Evolutionary conservation across 2,888 invertebrate species (phyloP).

Genomic region (Campoplex capitator): DNA sequence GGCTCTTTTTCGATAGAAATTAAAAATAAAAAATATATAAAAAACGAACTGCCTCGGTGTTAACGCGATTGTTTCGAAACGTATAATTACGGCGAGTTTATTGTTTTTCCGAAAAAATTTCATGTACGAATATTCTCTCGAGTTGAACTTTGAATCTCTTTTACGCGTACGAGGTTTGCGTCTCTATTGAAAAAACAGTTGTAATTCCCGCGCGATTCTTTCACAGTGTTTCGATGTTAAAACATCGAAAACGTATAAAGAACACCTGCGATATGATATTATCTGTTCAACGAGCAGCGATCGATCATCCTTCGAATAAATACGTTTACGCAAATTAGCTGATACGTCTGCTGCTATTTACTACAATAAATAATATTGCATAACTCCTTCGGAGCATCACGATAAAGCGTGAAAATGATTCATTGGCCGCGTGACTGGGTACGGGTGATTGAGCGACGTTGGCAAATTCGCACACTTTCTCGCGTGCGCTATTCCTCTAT

Average conservation of each 20-base stretch:
- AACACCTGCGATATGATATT: not conserved
- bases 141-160: not conserved
- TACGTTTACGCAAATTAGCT: not conserved
- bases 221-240: not conserved
- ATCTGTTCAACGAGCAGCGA: not conserved
- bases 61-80: not conserved
- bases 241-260: not conserved
- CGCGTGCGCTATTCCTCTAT: not conserved
- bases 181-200: not conserved
- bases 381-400: not conserved
- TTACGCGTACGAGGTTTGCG: not conserved
- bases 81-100: slow-evolving; percentile 37
- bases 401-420: not conserved
- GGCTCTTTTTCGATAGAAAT: not conserved
- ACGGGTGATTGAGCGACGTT: not conserved
- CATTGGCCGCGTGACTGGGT: not conserved
- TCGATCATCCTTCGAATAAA: not conserved
- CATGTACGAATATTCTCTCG: not conserved
- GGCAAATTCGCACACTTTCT: not conserved
- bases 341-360: not conserved
- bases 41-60: not conserved
- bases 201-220: not conserved
- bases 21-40: not conserved
- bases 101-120: not conserved
- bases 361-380: not conserved